phyloP scores from a whole-genome alignment of 1,140 invertebrate species.

The Drosophila burlai region DNA sequence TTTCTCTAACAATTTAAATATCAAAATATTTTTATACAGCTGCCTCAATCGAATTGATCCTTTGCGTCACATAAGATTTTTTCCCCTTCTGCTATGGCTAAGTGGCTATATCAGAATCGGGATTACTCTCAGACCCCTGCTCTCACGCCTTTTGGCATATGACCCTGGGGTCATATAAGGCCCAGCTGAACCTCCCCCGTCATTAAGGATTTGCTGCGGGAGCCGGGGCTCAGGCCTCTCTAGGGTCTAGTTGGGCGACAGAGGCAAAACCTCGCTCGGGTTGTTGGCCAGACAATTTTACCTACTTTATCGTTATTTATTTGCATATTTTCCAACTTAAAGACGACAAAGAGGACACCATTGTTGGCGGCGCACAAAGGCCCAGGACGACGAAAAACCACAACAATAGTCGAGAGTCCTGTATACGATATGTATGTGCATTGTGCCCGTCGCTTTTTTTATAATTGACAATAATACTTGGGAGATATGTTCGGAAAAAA shows the following conservation, averaged over 20 bases:
- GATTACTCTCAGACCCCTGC: conserved; percentile 9
- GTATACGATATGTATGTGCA: conserved; percentile 44
- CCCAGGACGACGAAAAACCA: conserved; percentile 37
- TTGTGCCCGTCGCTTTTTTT: conserved; percentile 67
- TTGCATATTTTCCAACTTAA: conserved; percentile 83
- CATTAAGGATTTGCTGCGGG: conserved; percentile 62
- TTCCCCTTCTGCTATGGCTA: conserved; percentile 2
- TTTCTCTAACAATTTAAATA: not conserved
- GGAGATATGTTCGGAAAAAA: conserved; percentile 73
- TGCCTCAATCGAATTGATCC: conserved; percentile 1
- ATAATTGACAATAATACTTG: conserved; percentile 83
- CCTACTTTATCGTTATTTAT: conserved; percentile 82
- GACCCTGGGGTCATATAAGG: conserved; percentile 67
- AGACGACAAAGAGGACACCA: conserved; percentile 70
- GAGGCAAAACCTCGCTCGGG: conserved; percentile 47
- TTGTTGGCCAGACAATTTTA: conserved; percentile 83
- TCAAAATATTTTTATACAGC: too few relatives aligned
- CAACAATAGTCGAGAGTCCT: conserved; percentile 57
- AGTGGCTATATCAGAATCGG: conserved; percentile 32
- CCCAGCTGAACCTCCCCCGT: conserved; percentile 37
- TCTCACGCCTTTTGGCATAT: conserved; percentile 51
- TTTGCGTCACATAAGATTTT: not conserved
- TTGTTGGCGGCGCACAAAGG: conserved; percentile 40
- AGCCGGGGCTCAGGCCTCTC: conserved; percentile 29
- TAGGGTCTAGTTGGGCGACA: conserved; percentile 69